Conservation (phyloP, 2,113 vertebrate genomes). For the Corapipo altera region DNA sequence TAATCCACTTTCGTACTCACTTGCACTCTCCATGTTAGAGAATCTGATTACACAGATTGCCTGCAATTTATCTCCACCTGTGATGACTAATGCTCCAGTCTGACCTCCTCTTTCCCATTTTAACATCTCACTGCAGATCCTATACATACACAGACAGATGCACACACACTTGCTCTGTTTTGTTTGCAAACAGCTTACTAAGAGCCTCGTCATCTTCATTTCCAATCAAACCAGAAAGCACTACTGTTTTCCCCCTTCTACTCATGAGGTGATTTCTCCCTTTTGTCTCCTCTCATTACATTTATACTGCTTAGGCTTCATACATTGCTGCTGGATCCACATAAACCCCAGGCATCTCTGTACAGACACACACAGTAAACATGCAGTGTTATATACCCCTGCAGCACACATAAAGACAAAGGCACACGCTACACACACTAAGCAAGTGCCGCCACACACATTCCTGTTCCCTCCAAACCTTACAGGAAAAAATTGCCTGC, state of each 20-base stretch:
- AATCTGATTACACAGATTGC: conserved; percentile 47
- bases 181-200: not conserved
- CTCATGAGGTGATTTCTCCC: not conserved
- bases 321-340: not conserved
- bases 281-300: not conserved
- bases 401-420: conserved; percentile 50
- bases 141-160: not conserved
- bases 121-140: not conserved
- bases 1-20: not conserved
- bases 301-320: not conserved
- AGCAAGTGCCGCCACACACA: not conserved
- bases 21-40: conserved; percentile 30
- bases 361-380: not conserved
- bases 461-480: not conserved
- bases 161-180: not conserved
- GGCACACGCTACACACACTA: not conserved
- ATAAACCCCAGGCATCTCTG: not conserved
- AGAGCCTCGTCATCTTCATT: not conserved
- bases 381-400: not conserved
- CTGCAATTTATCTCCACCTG: conserved; percentile 46
- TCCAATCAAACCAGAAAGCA: not conserved
- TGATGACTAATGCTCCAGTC: not conserved
- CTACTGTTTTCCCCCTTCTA: not conserved
- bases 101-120: conserved; percentile 1
- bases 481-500: not conserved